These are phyloP conservation scores for Dioctria rufipes DNA, from an alignment of 2,888 invertebrate genomes.

Conservation along the genomic window DNA sequence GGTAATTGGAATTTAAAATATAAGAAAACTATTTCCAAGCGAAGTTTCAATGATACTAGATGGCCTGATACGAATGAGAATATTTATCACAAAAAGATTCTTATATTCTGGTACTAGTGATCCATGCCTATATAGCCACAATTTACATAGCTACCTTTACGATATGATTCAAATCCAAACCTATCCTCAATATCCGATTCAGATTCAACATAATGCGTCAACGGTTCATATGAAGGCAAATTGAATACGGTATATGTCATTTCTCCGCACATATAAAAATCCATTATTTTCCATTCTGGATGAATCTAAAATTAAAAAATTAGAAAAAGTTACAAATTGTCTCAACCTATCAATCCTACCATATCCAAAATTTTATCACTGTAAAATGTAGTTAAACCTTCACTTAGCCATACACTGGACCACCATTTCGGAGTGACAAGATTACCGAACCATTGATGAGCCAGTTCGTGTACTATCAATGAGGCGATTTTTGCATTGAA, in stretches of 20 bases:
- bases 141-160: conserved; percentile 26
- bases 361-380: conserved; percentile 76
- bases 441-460: conserved; percentile 88
- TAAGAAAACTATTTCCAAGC: no score
- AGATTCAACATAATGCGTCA: neutral
- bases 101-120: no score
- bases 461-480: conserved; percentile 76
- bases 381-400: conserved; percentile 81
- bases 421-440: conserved; percentile 80
- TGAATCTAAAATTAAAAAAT: conserved; percentile 1
- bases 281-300: conserved; percentile 11
- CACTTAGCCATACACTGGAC: conserved; percentile 77
- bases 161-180: conserved; percentile 8
- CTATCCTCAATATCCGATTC: neutral
- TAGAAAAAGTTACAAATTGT: neutral
- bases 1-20: no score
- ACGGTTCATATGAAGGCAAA: neutral
- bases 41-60: no score
- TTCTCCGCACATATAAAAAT: neutral
- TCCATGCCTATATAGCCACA: no score
- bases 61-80: no score
- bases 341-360: conserved; percentile 58
- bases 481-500: conserved; percentile 70
- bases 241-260: neutral
- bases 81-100: no score